phyloP scores from a whole-genome alignment of 1,140 invertebrate genomes.

The Marisa cornuarietis region DNA sequence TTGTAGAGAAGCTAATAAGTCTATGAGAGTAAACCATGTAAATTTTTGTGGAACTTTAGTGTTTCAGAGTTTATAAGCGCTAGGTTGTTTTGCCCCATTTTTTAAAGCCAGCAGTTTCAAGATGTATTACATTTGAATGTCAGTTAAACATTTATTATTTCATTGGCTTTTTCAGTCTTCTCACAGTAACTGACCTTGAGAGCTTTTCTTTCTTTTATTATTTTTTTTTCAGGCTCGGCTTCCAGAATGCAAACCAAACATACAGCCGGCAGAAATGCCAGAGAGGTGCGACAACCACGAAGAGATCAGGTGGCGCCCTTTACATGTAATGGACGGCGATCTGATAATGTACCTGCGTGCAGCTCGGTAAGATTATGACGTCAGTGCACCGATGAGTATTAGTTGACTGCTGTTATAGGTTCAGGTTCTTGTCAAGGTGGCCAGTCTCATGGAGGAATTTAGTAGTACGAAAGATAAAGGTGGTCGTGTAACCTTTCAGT shows the following conservation, averaged over 20 bases:
- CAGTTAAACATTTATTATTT: neutral
- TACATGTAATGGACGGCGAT: conserved; percentile 86
- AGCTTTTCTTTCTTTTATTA: neutral
- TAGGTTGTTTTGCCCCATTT: too few relatives aligned
- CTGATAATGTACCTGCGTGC: conserved; percentile 97
- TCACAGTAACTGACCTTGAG: neutral
- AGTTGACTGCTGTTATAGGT: too few relatives aligned
- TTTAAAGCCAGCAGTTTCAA: neutral
- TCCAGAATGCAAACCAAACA: conserved; percentile 80
- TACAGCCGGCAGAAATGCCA: conserved; percentile 74
- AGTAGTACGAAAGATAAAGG: too few relatives aligned
- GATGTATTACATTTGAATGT: neutral
- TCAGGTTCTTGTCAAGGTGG: too few relatives aligned
- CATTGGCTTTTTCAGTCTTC: neutral
- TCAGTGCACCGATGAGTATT: too few relatives aligned
- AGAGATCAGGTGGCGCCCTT: conserved; percentile 92
- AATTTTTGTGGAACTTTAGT: too few relatives aligned
- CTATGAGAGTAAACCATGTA: too few relatives aligned
- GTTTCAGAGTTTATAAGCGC: too few relatives aligned
- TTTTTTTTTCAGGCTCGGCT: conserved; percentile 74
- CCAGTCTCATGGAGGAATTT: too few relatives aligned
- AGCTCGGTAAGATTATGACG: conserved; percentile 75
- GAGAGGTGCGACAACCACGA: conserved; percentile 81
- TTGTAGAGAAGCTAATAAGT: too few relatives aligned
- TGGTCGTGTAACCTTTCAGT: too few relatives aligned